Conservation (phyloP, 2,888 invertebrate genomes). For the Enchytraeus crypticus region DNA sequence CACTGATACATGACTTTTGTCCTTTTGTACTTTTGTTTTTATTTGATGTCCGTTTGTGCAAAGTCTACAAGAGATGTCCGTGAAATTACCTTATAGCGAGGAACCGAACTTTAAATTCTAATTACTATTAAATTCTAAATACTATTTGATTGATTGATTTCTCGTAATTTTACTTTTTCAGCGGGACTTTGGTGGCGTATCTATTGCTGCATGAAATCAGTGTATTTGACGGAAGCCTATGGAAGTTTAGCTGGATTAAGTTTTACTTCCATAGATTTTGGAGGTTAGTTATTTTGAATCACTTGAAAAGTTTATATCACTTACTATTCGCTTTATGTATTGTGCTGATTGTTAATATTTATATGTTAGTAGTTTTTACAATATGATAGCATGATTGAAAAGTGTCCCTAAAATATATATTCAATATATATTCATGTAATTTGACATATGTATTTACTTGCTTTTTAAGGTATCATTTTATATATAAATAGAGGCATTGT, state of each 20-base stretch:
- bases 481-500: too few species aligned
- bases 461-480: too few species aligned
- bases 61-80: too few species aligned
- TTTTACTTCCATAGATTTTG: slow-evolving; percentile 25
- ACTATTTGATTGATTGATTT: too few species aligned
- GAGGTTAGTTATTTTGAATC: slow-evolving; percentile 17
- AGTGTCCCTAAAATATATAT: not conserved
- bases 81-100: too few species aligned
- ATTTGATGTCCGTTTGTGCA: too few species aligned
- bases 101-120: too few species aligned
- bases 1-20: too few species aligned
- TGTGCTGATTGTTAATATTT: not conserved
- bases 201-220: slow-evolving; percentile 26
- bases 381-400: not conserved
- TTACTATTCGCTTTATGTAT: not conserved
- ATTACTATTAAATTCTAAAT: too few species aligned
- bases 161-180: slow-evolving; percentile 24
- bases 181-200: slow-evolving; percentile 30
- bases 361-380: not conserved
- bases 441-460: not conserved
- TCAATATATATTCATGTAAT: not conserved
- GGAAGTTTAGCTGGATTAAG: slow-evolving; percentile 26
- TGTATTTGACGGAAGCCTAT: slow-evolving; percentile 11
- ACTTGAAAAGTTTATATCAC: not conserved
- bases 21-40: too few species aligned